Evolutionary conservation across 2,797 vertebrate genomes (phyloP).

Genomic region (Gallinago solitaria): DNA sequence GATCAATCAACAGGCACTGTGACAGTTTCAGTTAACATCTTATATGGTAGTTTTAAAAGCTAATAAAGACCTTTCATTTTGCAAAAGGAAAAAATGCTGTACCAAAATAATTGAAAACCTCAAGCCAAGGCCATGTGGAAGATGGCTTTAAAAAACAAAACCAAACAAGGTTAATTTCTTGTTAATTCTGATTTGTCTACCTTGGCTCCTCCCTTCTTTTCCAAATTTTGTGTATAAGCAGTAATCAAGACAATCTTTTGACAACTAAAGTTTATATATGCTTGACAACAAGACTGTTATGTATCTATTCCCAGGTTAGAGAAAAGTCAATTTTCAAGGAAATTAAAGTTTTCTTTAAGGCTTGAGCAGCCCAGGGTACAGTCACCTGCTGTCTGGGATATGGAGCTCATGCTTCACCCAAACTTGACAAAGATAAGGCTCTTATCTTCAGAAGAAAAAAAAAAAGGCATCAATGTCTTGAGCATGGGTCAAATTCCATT

Average conservation of each 20-base stretch:
- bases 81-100: neutral
- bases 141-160: neutral
- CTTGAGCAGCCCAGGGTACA: constrained; percentile 8
- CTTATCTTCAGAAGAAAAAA: constrained; percentile 67
- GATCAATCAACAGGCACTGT: neutral
- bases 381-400: constrained; percentile 38
- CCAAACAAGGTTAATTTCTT: neutral
- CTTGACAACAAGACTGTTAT: neutral
- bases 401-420: constrained; percentile 25
- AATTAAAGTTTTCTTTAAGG: constrained; percentile 51
- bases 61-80: neutral
- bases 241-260: constrained; percentile 33
- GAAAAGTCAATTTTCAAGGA: constrained; percentile 47
- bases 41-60: neutral
- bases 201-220: constrained; percentile 36
- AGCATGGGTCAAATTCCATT: constrained; percentile 62
- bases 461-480: constrained; percentile 57
- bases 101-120: neutral
- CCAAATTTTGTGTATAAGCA: constrained; percentile 12
- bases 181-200: constrained; percentile 8
- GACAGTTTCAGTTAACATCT: neutral
- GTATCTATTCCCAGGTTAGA: constrained; percentile 37
- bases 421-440: constrained; percentile 70
- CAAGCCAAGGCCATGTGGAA: neutral
- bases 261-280: constrained; percentile 12